A percentile compares a stretch with the other conserved stretches of the same genome.
These are phyloP conservation scores for Lepetodrilus schrolli DNA, from an alignment of 2,888 invertebrate genomes.

Conservation along the genomic window DNA sequence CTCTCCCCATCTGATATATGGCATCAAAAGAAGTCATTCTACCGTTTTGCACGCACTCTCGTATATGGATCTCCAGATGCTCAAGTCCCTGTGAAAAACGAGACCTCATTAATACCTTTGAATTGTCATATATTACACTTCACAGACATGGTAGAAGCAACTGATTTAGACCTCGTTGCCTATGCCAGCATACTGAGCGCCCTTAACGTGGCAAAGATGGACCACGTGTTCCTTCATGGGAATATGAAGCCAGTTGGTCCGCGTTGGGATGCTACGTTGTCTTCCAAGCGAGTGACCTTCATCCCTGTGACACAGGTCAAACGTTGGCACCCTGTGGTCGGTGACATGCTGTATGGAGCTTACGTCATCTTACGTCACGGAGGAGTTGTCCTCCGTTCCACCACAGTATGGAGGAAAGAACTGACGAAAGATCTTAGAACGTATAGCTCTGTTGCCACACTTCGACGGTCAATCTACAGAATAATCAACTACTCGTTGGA, in stretches of 20 bases:
- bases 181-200: slow-evolving; percentile 44
- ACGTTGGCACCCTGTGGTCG: not conserved
- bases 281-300: slow-evolving; percentile 1
- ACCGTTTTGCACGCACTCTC: slow-evolving; percentile 36
- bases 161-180: slow-evolving; percentile 26
- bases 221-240: slow-evolving; percentile 40
- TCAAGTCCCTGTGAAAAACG: slow-evolving; percentile 19
- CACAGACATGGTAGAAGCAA: not conserved
- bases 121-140: slow-evolving; percentile 33
- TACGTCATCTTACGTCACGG: slow-evolving; percentile 29
- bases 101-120: slow-evolving; percentile 4
- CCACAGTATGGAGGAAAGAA: slow-evolving; percentile 31
- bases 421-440: not conserved
- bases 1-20: slow-evolving; percentile 35
- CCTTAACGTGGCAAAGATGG: slow-evolving; percentile 28
- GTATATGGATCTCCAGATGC: slow-evolving; percentile 34
- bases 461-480: slow-evolving; percentile 27
- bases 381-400: not conserved
- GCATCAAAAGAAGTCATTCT: slow-evolving; percentile 32
- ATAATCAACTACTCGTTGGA: slow-evolving; percentile 34
- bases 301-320: slow-evolving; percentile 14
- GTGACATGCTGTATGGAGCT: slow-evolving; percentile 28
- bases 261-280: slow-evolving; percentile 34
- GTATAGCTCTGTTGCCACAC: slow-evolving; percentile 12
- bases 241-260: slow-evolving; percentile 17